Evolutionary conservation across 2,113 vertebrate genomes (phyloP).

Genomic region (Melanerpes formicivorus): DNA sequence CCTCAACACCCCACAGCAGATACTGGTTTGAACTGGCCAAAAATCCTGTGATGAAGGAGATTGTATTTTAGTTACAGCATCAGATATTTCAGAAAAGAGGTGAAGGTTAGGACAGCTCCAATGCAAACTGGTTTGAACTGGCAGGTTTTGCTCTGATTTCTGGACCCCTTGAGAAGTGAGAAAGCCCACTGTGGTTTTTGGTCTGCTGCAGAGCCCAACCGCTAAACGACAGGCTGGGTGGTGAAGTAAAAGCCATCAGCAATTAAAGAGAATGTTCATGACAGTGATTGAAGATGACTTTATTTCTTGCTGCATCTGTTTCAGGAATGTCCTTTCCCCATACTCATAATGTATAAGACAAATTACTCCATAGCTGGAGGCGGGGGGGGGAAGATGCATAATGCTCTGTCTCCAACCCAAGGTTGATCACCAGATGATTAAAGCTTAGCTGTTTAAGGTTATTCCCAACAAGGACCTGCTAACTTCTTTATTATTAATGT

Average conservation of each 20-base stretch:
- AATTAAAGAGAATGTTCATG: conserved; percentile 28
- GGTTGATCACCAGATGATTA: conserved; percentile 11
- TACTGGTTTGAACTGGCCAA: background rate
- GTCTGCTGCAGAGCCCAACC: background rate
- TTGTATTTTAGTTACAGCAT: background rate
- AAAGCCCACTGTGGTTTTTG: background rate
- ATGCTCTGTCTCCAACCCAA: background rate
- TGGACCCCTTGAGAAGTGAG: background rate
- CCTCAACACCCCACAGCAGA: accelerated
- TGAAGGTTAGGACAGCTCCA: background rate
- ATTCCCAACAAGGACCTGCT: background rate
- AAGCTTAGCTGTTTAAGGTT: conserved; percentile 12
- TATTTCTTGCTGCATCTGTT: conserved; percentile 21
- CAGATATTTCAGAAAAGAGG: background rate
- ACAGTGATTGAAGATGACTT: conserved; percentile 26
- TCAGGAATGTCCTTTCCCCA: conserved; percentile 11
- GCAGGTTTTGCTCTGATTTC: background rate
- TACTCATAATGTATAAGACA: background rate
- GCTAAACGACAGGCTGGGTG: background rate
- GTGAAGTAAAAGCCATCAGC: conserved; percentile 19
- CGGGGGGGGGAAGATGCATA: background rate
- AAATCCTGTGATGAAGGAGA: background rate
- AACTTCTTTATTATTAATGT: background rate
- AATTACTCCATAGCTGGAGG: background rate
- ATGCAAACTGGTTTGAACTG: conserved; percentile 12